Percentiles rank a stretch among this genome's conserved stretches.
Conservation (phyloP, 2,888 invertebrate genomes). For the Pherbina coryleti region DNA sequence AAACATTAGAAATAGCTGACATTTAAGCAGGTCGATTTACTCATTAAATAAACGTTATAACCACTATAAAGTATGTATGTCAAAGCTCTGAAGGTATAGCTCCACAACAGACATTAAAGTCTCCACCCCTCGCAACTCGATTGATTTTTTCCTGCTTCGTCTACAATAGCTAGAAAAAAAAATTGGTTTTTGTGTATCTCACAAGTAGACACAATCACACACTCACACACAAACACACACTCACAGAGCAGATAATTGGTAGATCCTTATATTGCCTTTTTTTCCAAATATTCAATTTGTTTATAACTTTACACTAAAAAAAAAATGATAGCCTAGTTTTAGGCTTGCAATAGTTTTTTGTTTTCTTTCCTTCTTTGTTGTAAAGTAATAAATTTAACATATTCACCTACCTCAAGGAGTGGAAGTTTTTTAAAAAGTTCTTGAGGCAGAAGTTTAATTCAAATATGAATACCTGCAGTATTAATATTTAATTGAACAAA, state of each 20-base stretch:
- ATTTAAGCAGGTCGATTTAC: too few species aligned
- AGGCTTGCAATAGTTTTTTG: neutral
- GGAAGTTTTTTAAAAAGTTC: too few species aligned
- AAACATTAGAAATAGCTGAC: too few species aligned
- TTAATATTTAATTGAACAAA: neutral
- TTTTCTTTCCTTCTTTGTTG: too few species aligned
- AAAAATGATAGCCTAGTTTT: conserved; percentile 12
- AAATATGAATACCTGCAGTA: too few species aligned
- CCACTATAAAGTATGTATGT: too few species aligned
- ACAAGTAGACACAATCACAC: conserved; percentile 20
- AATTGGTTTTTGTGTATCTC: conserved; percentile 10
- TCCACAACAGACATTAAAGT: neutral
- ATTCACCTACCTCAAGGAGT: too few species aligned
- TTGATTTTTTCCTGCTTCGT: conserved; percentile 8
- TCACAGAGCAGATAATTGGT: conserved; percentile 3
- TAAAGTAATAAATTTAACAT: too few species aligned
- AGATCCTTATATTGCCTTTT: neutral
- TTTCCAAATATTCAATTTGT: neutral
- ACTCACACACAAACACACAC: conserved; percentile 11
- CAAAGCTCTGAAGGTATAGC: too few species aligned
- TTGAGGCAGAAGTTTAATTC: too few species aligned
- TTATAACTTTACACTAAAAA: neutral
- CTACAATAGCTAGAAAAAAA: neutral
- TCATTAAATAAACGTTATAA: too few species aligned
- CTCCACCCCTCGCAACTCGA: neutral